Conservation (phyloP, 1,140 invertebrate species). For the Dendroctonus valens region DNA sequence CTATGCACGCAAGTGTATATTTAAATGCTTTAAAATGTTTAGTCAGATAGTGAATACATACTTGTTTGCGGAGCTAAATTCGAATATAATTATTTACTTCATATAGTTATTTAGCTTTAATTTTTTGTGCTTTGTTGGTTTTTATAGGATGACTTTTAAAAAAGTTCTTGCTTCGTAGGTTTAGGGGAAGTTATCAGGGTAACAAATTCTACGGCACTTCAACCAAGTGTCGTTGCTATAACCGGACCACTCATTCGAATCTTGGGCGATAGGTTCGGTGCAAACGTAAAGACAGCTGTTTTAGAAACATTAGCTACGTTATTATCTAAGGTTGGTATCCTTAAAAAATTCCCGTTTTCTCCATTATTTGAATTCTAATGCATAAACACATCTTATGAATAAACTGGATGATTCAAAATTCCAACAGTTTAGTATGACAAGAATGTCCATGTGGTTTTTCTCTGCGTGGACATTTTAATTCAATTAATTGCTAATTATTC, state of each 20-base stretch:
- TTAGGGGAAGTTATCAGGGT: slow-evolving; percentile 89
- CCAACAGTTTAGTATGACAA: no score
- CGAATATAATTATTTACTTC: no score
- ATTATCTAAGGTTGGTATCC: slow-evolving; percentile 72
- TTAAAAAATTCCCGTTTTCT: not conserved
- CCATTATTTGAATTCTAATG: no score
- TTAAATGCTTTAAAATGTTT: no score
- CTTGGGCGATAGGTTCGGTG: slow-evolving; percentile 91
- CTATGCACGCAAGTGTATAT: no score
- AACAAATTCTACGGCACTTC: slow-evolving; percentile 80
- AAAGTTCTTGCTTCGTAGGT: slow-evolving; percentile 52
- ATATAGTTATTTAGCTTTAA: no score
- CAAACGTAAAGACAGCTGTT: slow-evolving; percentile 93
- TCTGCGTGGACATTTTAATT: not conserved
- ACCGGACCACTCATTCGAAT: slow-evolving; percentile 97
- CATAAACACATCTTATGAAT: no score
- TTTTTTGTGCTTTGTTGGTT: no score
- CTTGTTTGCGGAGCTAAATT: no score
- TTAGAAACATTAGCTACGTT: slow-evolving; percentile 90
- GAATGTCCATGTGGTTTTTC: not conserved
- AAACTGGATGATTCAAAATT: no score
- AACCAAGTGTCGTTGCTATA: slow-evolving; percentile 94
- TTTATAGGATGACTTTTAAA: no score
- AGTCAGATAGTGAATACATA: no score
- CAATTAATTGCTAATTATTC: not conserved